Evolutionary conservation across 1,140 invertebrate species (phyloP), one percentile per base, ranked within the genome.

Genomic region (Holcopasites calliopsidis): DNA sequence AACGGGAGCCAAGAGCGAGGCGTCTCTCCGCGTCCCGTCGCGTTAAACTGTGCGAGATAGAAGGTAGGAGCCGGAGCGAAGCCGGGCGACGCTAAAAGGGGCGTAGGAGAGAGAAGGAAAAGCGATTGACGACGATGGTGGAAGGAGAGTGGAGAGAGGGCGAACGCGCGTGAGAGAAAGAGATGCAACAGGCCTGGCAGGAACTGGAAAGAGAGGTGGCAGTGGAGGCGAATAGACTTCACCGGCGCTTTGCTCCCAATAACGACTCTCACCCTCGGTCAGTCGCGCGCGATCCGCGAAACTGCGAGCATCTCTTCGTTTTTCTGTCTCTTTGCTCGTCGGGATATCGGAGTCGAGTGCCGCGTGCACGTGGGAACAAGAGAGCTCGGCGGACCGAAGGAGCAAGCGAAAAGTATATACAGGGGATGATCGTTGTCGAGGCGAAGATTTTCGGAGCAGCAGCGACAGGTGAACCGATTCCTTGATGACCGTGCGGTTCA

Each of bases 271-370:
- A 74, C 82, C 82, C 82, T 84, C 82, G 81, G 71, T 85, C 87
- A 90, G 89, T 90, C 85, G 88, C 88, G 86, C 88, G 87, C 86
- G 82, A 88, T 84, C 88, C 85, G 85, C 85, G 83, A 85, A 85
- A 79, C 79, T 79, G 88, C 74, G 88, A 86, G 80, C 73, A 88
- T 86, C 82, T 78, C 55, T 44, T 40, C 54, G 61, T 78, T 62
- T 61, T 26, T 79, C 54, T 76, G 42, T 72, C 44, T 71, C 65
- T 55, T 18, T 50, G 44, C 71, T 50, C 65, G 57, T 26, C 52
- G 49, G 40, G 38, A 62, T 72, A 57, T 13, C 47, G 44, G 40
- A 49, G 60, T 64, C 57, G 64, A n/a, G 52, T 52, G 62, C 28
- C 61, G 71, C 71, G 61, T 74, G 74, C 60, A 77, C 62, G 61